phyloP scores from a whole-genome alignment of 2,797 vertebrate genomes.

The Gymnocypris eckloni region DNA sequence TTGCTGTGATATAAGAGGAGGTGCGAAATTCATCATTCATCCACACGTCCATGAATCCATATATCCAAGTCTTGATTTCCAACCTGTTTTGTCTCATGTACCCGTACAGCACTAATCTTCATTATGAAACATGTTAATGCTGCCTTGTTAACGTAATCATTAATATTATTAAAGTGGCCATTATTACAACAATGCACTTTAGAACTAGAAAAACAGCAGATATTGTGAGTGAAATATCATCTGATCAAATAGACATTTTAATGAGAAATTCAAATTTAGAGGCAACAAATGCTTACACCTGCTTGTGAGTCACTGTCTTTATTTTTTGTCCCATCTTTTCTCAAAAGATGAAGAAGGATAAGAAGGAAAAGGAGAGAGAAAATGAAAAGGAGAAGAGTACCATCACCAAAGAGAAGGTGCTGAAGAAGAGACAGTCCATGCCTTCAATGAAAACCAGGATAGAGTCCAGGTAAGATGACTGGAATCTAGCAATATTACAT shows the following conservation, averaged over 20 bases:
- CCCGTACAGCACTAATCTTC: not conserved
- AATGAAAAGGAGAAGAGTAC: constrained; percentile 93
- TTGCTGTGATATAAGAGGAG: constrained; percentile 3
- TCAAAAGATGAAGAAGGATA: constrained; percentile 89
- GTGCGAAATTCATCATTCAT: constrained; percentile 4
- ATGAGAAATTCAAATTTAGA: not conserved
- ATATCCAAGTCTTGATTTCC: not conserved
- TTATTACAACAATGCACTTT: not conserved
- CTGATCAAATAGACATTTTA: not conserved
- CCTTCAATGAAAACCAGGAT: constrained; percentile 79
- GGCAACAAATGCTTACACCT: not conserved
- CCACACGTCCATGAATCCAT: not conserved
- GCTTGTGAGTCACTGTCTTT: not conserved
- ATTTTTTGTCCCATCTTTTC: not conserved
- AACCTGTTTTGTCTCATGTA: not conserved
- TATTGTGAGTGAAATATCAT: not conserved
- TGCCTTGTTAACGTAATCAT: not conserved
- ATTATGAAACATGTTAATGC: not conserved
- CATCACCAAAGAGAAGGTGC: constrained; percentile 85
- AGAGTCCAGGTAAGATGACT: constrained; percentile 78
- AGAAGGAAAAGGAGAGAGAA: constrained; percentile 95
- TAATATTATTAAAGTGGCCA: not conserved
- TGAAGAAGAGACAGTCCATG: constrained; percentile 90
- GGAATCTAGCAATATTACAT: too few species aligned
- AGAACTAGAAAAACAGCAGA: not conserved